These are phyloP conservation scores for Phaenicophaeus curvirostris DNA, from an alignment of 2,797 vertebrate genomes.

Conservation along the genomic window DNA sequence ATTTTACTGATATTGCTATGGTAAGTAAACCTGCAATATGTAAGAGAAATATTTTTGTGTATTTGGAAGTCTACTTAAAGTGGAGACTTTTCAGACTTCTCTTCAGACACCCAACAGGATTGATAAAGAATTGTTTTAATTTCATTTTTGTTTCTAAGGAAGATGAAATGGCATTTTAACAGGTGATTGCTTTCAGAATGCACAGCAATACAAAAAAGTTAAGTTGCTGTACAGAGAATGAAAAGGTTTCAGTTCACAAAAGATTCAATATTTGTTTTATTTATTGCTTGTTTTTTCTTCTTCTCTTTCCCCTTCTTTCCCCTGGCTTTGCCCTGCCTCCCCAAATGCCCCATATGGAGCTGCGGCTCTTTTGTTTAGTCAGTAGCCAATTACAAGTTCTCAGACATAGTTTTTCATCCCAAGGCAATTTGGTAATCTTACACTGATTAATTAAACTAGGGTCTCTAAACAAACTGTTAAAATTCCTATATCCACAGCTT, in stretches of 20 bases:
- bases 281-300: background rate
- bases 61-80: background rate
- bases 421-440: conserved; percentile 16
- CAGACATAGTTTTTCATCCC: background rate
- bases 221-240: background rate
- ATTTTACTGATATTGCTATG: background rate
- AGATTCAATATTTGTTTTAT: background rate
- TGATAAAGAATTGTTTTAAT: background rate
- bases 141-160: background rate
- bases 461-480: conserved; percentile 23
- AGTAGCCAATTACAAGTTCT: conserved; percentile 21
- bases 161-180: background rate
- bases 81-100: background rate
- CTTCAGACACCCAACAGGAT: background rate
- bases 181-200: background rate
- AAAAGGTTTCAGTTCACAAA: background rate
- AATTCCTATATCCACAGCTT: background rate
- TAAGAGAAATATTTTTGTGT: background rate
- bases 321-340: background rate
- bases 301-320: background rate
- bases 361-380: background rate
- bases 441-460: conserved; percentile 40
- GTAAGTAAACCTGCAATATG: background rate
- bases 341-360: background rate
- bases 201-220: background rate